Conservation (phyloP, 2,888 invertebrate genomes). For the Stenoptilia bipunctidactyla region DNA sequence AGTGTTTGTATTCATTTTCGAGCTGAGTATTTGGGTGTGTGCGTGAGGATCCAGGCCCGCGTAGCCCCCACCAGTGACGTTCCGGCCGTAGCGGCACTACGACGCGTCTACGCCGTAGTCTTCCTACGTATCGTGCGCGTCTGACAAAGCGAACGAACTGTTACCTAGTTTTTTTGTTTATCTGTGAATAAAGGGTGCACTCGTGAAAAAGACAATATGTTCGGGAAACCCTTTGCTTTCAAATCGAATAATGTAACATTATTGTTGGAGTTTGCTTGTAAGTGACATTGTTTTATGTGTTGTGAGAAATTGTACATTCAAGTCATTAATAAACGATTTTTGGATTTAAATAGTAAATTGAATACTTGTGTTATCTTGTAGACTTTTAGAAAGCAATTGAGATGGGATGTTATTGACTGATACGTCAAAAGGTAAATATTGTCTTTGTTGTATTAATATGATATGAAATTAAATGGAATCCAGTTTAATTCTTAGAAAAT, state of each 20-base stretch:
- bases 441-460: too few species aligned
- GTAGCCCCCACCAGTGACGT: slow-evolving; percentile 66
- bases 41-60: slow-evolving; percentile 56
- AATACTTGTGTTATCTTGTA: too few species aligned
- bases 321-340: too few species aligned
- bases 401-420: too few species aligned
- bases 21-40: slow-evolving; percentile 38
- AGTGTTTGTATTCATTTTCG: slow-evolving; percentile 28
- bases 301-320: too few species aligned
- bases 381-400: too few species aligned
- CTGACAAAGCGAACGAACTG: slow-evolving; percentile 28
- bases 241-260: slow-evolving; percentile 24
- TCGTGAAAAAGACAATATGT: slow-evolving; percentile 39
- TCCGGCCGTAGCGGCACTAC: slow-evolving; percentile 51
- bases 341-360: too few species aligned
- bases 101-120: slow-evolving; percentile 54
- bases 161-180: slow-evolving; percentile 57
- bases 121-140: slow-evolving; percentile 41
- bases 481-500: too few species aligned
- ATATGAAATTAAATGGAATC: too few species aligned
- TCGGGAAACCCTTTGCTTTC: slow-evolving; percentile 30
- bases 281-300: background rate
- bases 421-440: too few species aligned
- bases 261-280: slow-evolving; percentile 1
- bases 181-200: slow-evolving; percentile 47